Evolutionary conservation across 2,797 vertebrate genomes (phyloP).

Genomic region (Hypotaenidia philippensis): DNA sequence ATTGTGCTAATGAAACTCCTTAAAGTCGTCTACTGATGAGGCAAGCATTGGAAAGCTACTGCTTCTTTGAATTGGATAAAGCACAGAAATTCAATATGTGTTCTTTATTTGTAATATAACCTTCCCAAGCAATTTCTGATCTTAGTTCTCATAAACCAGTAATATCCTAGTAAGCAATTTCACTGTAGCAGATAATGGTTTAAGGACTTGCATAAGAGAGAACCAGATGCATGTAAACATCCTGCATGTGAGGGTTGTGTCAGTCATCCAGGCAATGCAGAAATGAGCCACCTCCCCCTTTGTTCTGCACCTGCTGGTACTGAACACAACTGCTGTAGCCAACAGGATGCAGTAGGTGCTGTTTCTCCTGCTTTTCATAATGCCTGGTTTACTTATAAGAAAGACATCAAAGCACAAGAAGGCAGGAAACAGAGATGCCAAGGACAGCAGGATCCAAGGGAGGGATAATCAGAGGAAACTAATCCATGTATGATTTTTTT

Average conservation of each 20-base stretch:
- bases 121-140: neutral
- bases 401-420: neutral
- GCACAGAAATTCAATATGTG: neutral
- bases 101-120: neutral
- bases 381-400: neutral
- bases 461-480: neutral
- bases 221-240: neutral
- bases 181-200: neutral
- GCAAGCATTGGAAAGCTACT: neutral
- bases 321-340: fast-evolving
- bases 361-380: neutral
- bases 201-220: neutral
- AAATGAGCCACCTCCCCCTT: neutral
- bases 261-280: neutral
- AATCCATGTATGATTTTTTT: neutral
- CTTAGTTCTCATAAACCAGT: neutral
- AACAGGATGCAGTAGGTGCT: neutral
- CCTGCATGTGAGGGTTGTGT: neutral
- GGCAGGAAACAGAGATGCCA: neutral
- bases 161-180: neutral
- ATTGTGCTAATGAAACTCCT: neutral
- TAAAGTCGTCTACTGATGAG: neutral
- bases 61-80: neutral
- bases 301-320: neutral
- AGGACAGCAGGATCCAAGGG: neutral